Base-by-base conservation (phyloP, 2,888 invertebrate species). In the Coronaproctus castanopsis region DNA sequence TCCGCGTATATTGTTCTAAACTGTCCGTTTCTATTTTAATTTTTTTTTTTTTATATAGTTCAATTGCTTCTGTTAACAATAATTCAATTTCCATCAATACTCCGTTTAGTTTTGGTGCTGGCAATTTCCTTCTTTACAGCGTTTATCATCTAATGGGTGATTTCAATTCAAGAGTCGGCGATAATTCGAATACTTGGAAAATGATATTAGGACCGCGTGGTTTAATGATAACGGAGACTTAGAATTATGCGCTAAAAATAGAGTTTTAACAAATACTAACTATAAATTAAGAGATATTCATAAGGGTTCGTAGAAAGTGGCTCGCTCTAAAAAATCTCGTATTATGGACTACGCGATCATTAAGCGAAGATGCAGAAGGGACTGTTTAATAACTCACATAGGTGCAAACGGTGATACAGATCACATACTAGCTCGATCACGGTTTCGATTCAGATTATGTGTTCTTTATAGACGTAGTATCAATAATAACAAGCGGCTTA, bases 261-360 rank as follows among this genome's bases (percentile, higher is more conserved):
- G 23, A 3, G 8, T 54, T 8, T 22, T n/a, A n/a, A 24, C 23
- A n/a, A 54, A 54, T 23, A 54, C 55, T 22, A 22, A 21, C 14
- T 54, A 21, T 21, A 21, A 8, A 21, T 23, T 21, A 54, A 54
- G 21, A 24, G 23, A 54, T n/a, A 54, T 21, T 20, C 23, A 21
- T n/a, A 54, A 54, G 22, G 23, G 21, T 8, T 20, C 55, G 5
- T 54, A n/a, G n/a, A n/a, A n/a, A n/a, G n/a, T n/a, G n/a, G n/a
- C n/a, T n/a, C n/a, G n/a, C n/a, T n/a, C n/a, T n/a, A n/a, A n/a
- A n/a, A n/a, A n/a, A 22, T 14, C 21, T 21, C 55, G 21, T 24
- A 54, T 54, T n/a, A 22, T 54, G 21, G 55, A 54, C 24, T 21
- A 54, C n/a, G 21, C 21, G n/a, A 54, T 54, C n/a, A n/a, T n/a